phyloP scores from a whole-genome alignment of 2,797 vertebrate genomes.

The Pyrocephalus nanus region DNA sequence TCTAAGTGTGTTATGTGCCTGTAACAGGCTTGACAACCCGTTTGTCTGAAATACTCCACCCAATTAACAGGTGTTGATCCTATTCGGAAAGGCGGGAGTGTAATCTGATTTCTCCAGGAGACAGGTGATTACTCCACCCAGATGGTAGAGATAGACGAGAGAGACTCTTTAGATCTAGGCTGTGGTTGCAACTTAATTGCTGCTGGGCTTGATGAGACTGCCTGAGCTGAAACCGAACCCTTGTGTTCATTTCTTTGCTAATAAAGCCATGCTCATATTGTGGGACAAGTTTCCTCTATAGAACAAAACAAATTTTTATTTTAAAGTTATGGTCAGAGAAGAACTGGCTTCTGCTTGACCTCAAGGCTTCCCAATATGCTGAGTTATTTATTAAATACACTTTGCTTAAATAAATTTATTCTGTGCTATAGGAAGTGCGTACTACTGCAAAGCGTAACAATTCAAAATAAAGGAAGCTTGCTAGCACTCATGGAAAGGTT shows the following conservation, averaged over 20 bases:
- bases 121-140: constrained; percentile 38
- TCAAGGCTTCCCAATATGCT: background rate
- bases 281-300: background rate
- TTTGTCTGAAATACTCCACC: constrained; percentile 34
- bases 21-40: background rate
- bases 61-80: constrained; percentile 46
- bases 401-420: background rate
- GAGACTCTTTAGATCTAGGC: constrained; percentile 24
- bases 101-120: constrained; percentile 30
- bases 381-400: background rate
- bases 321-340: background rate
- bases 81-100: background rate
- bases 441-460: background rate
- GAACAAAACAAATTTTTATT: background rate
- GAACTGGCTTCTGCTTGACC: background rate
- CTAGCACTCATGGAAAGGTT: background rate
- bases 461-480: background rate
- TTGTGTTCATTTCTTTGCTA: constrained; percentile 21
- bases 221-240: background rate
- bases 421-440: background rate
- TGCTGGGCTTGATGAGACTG: background rate
- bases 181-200: constrained; percentile 35
- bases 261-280: background rate
- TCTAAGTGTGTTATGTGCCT: background rate
- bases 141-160: constrained; percentile 5